Conservation (phyloP, 92 coral and sea anemone genomes). For the Galaxea fascicularis region DNA sequence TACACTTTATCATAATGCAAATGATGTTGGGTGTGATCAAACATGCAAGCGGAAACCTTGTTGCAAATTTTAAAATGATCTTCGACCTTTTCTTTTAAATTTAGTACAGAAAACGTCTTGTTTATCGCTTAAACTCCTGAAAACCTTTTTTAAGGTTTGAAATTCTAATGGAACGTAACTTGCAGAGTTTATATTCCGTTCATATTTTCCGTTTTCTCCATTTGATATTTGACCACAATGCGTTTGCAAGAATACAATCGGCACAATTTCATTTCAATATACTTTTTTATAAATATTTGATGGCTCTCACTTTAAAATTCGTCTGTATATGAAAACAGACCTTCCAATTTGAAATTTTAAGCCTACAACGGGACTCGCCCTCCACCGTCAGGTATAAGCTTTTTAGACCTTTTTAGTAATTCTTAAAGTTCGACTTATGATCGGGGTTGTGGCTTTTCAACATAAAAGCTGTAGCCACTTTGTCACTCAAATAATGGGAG, state of each 20-base stretch:
- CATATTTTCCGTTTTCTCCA: background rate
- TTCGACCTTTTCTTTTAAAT: background rate
- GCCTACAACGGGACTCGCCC: no score
- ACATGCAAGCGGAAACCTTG: background rate
- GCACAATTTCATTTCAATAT: background rate
- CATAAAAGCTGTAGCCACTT: background rate
- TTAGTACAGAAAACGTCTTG: background rate
- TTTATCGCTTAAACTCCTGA: background rate
- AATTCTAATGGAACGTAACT: background rate
- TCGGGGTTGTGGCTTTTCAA: no score
- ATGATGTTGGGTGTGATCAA: conserved; percentile 42
- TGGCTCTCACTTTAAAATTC: background rate
- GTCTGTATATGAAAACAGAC: background rate
- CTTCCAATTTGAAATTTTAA: no score
- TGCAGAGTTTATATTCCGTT: background rate
- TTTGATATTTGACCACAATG: background rate
- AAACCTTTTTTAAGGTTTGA: background rate
- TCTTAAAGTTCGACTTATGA: background rate
- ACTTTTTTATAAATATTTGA: background rate
- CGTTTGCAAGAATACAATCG: background rate
- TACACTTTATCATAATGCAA: conserved; percentile 8
- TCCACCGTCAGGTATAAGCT: no score
- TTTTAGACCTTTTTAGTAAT: no score
- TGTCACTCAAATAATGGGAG: background rate
- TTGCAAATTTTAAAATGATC: background rate